Conservation (phyloP, 2,888 invertebrate species). For the Acrobasis suavella region DNA sequence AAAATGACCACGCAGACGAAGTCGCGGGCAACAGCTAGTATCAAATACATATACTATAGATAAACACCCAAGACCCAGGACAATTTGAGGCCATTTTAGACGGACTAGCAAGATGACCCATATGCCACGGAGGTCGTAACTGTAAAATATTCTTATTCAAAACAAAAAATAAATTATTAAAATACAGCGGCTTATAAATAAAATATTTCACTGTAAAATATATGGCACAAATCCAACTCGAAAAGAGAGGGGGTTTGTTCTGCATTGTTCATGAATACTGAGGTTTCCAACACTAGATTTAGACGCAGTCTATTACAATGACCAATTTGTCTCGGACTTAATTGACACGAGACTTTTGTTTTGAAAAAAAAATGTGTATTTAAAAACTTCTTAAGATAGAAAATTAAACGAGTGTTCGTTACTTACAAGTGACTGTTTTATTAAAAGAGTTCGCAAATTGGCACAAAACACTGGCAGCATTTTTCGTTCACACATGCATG, state of each 20-base stretch:
- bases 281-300: background rate
- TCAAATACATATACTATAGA: no score
- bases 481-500: slow-evolving; percentile 1
- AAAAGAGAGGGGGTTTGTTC: background rate
- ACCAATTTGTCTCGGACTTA: background rate
- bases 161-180: no score
- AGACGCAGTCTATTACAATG: background rate
- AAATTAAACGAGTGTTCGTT: background rate
- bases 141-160: no score
- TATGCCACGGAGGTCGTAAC: no score
- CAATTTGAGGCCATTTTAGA: no score
- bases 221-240: background rate
- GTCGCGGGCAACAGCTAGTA: no score
- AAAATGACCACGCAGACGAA: no score
- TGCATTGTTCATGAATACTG: background rate
- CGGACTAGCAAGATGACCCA: no score
- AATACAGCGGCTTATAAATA: no score
- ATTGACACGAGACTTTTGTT: background rate
- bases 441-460: background rate
- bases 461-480: background rate
- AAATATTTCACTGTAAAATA: no score
- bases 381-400: background rate
- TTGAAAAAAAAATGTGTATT: background rate
- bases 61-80: no score
- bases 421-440: background rate